Base-by-base conservation (phyloP, 2,797 vertebrate species). In the Paedocypris micromegethes region DNA sequence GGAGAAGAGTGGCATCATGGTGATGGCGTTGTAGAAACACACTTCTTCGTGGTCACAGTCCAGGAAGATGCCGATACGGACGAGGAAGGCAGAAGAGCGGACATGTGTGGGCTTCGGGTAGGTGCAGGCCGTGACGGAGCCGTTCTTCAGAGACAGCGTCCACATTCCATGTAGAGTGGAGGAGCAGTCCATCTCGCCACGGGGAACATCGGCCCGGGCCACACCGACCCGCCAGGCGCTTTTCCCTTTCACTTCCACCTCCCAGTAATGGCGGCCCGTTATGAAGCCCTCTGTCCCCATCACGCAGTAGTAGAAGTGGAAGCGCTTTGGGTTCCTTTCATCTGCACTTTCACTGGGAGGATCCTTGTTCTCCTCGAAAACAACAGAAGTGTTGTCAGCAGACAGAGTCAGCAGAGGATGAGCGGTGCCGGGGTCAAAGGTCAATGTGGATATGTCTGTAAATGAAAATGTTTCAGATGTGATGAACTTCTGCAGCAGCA, bases 221-320 rank as follows among this genome's bases (percentile, higher is more conserved):
- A 90, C 86, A 0, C 90, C 89, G 76, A 91, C 2, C 59, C 84
- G 83, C 90, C 90, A 91, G 0, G 88, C 87, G 0, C 86, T 87
- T 76, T 90, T 90, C 4, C 23, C 4, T 23, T 72, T 81, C 59
- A 91, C 86, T 50, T 87, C 84, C 67, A 90, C 84, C 78, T 91
- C 90, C 90, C 89, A 91, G 83, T 91, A 91, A 78, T 90, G 85
- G 5, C 86, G 82, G 3, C 89, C 88, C 1, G 81, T 68, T 48
- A 72, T 86, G 78, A 90, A 90, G 50, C 83, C 55, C 75, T 84
- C 79, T 2, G 57, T 66, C 5, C 85, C 84, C 58, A 90, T 46
- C 41, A 86, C 45, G 2, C 85, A 86, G 81, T 88, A 90, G 66
- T 90, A 90, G 76, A 85, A 87, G 74, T 88, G 66, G 73, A 91